Evolutionary conservation across 2,113 vertebrate species (phyloP).

Genomic region (Gila orcuttii): DNA sequence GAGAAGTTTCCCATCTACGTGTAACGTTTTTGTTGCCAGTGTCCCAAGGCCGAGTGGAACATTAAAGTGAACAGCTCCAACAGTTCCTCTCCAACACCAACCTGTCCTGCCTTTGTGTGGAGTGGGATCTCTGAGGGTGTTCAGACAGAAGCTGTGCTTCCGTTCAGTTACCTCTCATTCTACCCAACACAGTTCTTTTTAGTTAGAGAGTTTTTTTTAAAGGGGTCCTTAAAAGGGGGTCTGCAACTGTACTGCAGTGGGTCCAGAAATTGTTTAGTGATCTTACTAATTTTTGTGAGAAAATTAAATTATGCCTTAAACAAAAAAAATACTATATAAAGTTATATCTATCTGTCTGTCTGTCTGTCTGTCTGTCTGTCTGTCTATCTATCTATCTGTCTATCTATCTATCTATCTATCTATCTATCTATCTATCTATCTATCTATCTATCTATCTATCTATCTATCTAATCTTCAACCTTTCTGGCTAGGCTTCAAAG

Average conservation of each 20-base stretch:
- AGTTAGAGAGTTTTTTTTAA: not conserved
- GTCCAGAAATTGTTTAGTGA: not conserved
- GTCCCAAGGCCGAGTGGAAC: constrained; percentile 10
- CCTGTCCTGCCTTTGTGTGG: constrained; percentile 67
- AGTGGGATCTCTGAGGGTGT: constrained; percentile 25
- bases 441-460: too few relatives aligned
- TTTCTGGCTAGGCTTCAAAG: too few relatives aligned
- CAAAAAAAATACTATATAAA: not conserved
- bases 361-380: too few relatives aligned
- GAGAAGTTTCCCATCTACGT: constrained; percentile 22
- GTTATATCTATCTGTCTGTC: too few relatives aligned
- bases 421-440: too few relatives aligned
- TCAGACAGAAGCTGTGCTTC: constrained; percentile 10
- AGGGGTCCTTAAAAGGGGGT: not conserved
- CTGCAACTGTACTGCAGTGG: not conserved
- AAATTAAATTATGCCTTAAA: not conserved
- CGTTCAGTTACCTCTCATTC: not conserved
- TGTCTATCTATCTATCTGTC: too few relatives aligned
- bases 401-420: too few relatives aligned
- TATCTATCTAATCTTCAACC: too few relatives aligned
- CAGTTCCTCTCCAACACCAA: constrained; percentile 48
- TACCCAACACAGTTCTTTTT: not conserved
- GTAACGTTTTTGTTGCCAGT: constrained; percentile 3
- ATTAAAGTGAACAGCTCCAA: constrained; percentile 22
- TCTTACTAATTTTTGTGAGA: not conserved